phyloP scores from a whole-genome alignment of 2,113 vertebrate species.

The Podarcis cretensis region DNA sequence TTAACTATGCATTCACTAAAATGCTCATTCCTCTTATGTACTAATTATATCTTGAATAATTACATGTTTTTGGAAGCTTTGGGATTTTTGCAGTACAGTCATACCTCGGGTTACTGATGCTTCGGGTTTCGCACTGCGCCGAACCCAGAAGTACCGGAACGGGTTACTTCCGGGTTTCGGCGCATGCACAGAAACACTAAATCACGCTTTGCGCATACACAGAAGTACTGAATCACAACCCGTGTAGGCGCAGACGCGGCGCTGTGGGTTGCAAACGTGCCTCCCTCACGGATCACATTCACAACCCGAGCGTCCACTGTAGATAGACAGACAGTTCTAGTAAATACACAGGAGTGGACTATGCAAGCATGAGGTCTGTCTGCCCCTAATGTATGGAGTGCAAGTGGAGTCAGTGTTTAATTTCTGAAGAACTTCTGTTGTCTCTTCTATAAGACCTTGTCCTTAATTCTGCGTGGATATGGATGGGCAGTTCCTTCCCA shows the following conservation, averaged over 20 bases:
- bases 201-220: too few species aligned
- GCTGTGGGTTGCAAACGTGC: too few species aligned
- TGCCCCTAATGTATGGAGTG: background rate
- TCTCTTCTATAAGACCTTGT: constrained; percentile 29
- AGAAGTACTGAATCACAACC: too few species aligned
- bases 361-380: background rate
- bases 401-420: background rate
- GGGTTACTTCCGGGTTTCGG: too few species aligned
- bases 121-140: too few species aligned
- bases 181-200: too few species aligned
- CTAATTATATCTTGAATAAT: background rate
- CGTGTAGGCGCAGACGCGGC: too few species aligned
- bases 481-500: background rate
- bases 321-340: background rate
- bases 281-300: too few species aligned
- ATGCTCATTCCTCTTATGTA: background rate
- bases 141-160: too few species aligned
- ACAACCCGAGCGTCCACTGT: too few species aligned
- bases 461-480: constrained; percentile 52
- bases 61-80: background rate
- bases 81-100: too few species aligned
- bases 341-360: background rate
- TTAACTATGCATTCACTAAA: background rate
- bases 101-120: too few species aligned
- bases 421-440: background rate